Conservation (phyloP, 2,888 invertebrate species). For the Petrolisthes manimaculis region DNA sequence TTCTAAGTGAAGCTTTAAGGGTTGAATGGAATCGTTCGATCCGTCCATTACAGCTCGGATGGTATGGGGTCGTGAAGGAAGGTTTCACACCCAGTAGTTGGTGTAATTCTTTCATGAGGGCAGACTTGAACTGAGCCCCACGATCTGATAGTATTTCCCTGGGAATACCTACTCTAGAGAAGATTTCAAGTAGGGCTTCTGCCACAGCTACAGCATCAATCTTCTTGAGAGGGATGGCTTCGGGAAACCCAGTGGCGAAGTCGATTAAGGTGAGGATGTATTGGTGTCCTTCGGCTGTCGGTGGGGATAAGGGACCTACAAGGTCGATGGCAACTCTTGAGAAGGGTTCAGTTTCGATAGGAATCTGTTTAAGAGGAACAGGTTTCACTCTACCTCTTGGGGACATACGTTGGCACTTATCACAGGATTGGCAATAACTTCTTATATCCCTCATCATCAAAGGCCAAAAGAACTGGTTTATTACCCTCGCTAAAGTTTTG, state of each 20-base stretch:
- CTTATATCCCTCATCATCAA: background rate
- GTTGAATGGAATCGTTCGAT: background rate
- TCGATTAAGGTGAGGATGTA: constrained; percentile 30
- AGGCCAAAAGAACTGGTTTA: constrained; percentile 24
- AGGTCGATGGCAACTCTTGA: constrained; percentile 15
- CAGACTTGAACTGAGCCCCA: constrained; percentile 16
- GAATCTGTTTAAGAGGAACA: constrained; percentile 21
- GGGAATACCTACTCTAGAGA: constrained; percentile 15
- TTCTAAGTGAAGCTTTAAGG: background rate
- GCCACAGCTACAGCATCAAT: constrained; percentile 12
- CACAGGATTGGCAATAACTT: constrained; percentile 22
- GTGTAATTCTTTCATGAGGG: constrained; percentile 16
- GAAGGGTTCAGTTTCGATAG: constrained; percentile 12
- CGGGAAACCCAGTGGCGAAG: constrained; percentile 10
- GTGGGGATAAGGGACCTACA: constrained; percentile 2
- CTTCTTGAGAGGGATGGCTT: constrained; percentile 11
- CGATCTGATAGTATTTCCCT: constrained; percentile 18
- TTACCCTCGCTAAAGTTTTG: constrained; percentile 13
- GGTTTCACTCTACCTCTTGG: constrained; percentile 5
- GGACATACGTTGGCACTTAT: constrained; percentile 28
- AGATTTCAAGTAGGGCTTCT: constrained; percentile 5
- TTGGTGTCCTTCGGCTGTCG: background rate
- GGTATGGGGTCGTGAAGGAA: background rate
- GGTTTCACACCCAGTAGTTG: constrained; percentile 17
- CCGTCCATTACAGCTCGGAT: background rate